A percentile compares a stretch with the other conserved stretches of the same genome.
Evolutionary conservation across 92 coral and sea anemone genomes (phyloP).

Genomic region (Desmophyllum pertusum): DNA sequence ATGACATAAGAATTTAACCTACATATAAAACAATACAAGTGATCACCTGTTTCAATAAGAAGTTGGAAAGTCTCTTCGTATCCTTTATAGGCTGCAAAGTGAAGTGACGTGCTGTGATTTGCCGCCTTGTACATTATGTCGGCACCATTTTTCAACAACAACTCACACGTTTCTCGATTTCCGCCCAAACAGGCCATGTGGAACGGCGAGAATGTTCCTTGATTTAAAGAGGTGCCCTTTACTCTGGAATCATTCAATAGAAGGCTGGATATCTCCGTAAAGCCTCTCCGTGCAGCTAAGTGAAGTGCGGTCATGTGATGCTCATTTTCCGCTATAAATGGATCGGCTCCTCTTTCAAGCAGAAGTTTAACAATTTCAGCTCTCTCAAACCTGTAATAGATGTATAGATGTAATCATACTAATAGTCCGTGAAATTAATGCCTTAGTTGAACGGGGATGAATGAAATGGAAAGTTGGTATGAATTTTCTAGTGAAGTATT

Average conservation of each 20-base stretch:
- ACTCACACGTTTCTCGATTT: slow-evolving; percentile 42
- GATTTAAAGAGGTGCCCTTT: background rate
- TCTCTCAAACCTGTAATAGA: slow-evolving; percentile 40
- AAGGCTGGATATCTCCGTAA: slow-evolving; percentile 23
- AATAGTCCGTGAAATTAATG: background rate
- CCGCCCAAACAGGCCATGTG: slow-evolving; percentile 57
- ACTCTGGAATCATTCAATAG: slow-evolving; percentile 31
- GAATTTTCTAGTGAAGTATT: no score
- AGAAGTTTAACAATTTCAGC: slow-evolving; percentile 37
- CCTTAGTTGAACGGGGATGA: no score
- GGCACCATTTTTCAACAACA: slow-evolving; percentile 50
- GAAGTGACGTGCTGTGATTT: slow-evolving; percentile 51
- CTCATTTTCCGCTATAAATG: slow-evolving; percentile 12
- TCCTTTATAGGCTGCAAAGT: slow-evolving; percentile 56
- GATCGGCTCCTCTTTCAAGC: slow-evolving; percentile 62
- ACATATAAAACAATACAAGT: no score
- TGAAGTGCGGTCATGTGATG: slow-evolving; percentile 37
- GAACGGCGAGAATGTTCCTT: slow-evolving; percentile 25
- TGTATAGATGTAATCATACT: no score
- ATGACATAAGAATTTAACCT: no score
- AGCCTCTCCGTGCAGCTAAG: slow-evolving; percentile 58
- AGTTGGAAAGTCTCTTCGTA: slow-evolving; percentile 45
- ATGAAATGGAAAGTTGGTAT: no score
- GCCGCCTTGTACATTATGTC: slow-evolving; percentile 24
- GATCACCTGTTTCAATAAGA: slow-evolving; percentile 42